Conservation (phyloP, 2,888 invertebrate genomes). For the Yponomeuta cagnagella region DNA sequence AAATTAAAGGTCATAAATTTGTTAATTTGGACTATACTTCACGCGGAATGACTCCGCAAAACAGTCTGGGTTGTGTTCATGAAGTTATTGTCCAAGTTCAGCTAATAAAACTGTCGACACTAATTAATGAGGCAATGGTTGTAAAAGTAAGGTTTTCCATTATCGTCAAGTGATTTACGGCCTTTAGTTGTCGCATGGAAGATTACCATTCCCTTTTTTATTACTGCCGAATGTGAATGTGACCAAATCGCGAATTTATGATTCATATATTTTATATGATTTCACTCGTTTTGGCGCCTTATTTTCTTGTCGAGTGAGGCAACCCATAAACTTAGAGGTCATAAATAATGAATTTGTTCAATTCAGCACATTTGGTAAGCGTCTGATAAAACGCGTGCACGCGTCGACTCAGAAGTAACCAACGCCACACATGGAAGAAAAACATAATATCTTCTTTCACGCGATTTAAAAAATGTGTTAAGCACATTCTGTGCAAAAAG, state of each 20-base stretch:
- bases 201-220: background rate
- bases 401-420: background rate
- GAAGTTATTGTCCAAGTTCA: constrained; percentile 8
- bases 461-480: no score
- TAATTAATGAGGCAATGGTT: constrained; percentile 6
- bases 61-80: constrained; percentile 8
- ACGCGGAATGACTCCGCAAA: background rate
- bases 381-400: background rate
- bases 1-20: constrained; percentile 9
- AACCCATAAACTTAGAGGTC: background rate
- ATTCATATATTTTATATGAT: background rate
- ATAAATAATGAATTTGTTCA: background rate
- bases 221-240: background rate
- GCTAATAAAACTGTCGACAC: constrained; percentile 6
- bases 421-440: no score
- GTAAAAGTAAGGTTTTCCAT: constrained; percentile 7
- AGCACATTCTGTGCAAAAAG: no score
- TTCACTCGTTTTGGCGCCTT: background rate
- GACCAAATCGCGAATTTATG: background rate
- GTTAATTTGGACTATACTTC: background rate
- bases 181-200: constrained; percentile 21
- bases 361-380: background rate
- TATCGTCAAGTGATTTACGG: constrained; percentile 15
- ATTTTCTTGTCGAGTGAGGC: background rate
- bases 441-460: no score